Conservation (phyloP, 53 echinoderm and acorn worm species). For the Actinopyga echinites region DNA sequence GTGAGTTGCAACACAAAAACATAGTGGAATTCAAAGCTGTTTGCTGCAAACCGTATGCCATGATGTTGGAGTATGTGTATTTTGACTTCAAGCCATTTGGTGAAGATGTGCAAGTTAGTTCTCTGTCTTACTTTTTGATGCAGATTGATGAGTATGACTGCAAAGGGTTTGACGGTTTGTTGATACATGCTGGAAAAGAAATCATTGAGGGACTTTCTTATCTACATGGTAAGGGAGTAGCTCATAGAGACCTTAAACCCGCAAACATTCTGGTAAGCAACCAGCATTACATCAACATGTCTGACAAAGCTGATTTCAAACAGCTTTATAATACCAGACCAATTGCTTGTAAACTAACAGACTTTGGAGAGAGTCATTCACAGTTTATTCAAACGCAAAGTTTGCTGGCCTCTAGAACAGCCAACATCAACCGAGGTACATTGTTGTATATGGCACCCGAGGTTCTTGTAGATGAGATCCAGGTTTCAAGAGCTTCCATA, state of each 20-base stretch:
- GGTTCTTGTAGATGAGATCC: not conserved
- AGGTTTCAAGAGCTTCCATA: not conserved
- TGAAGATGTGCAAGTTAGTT: not conserved
- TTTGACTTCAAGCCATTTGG: slow-evolving; percentile 3
- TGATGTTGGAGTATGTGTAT: not conserved
- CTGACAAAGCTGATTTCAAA: not conserved
- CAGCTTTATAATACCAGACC: not conserved
- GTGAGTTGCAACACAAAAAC: no score
- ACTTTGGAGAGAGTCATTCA: not conserved
- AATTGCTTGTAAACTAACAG: not conserved
- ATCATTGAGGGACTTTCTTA: no score
- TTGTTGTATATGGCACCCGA: not conserved
- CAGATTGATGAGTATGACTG: not conserved
- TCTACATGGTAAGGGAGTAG: not conserved
- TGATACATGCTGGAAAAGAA: no score
- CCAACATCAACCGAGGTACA: not conserved
- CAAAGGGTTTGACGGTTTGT: not conserved
- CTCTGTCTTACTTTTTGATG: not conserved
- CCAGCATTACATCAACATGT: not conserved
- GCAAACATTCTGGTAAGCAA: not conserved
- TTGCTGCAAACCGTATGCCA: not conserved
- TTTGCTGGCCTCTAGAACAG: not conserved
- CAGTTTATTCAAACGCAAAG: not conserved
- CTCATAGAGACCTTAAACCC: not conserved
- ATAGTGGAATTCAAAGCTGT: not conserved